phyloP scores from a whole-genome alignment of 2,888 invertebrate genomes.

The Athalia rosae region DNA sequence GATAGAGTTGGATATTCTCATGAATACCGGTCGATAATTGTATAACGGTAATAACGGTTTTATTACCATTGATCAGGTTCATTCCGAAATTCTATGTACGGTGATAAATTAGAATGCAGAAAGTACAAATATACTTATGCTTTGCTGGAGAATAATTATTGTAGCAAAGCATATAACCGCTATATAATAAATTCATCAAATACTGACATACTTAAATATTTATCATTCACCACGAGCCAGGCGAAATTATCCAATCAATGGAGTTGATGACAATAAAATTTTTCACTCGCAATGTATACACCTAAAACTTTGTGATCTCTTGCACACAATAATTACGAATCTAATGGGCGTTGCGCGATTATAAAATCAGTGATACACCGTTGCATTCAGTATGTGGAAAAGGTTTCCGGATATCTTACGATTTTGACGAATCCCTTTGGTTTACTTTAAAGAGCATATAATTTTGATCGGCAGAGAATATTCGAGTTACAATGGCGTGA shows the following conservation, averaged over 20 bases:
- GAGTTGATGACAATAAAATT: constrained; percentile 3
- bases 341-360: constrained; percentile 3
- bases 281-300: not conserved
- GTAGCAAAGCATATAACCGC: constrained; percentile 6
- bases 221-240: not conserved
- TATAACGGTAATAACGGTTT: constrained; percentile 13
- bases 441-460: constrained; percentile 8
- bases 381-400: constrained; percentile 20
- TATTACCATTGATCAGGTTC: constrained; percentile 31
- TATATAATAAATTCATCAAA: constrained; percentile 15
- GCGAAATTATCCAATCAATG: not conserved
- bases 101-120: constrained; percentile 17
- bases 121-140: constrained; percentile 24
- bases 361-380: not conserved
- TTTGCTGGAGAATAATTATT: not conserved
- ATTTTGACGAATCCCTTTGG: constrained; percentile 10
- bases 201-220: constrained; percentile 12
- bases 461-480: constrained; percentile 5
- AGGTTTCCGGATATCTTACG: constrained; percentile 9
- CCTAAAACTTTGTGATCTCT: not conserved
- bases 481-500: not conserved
- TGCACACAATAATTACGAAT: not conserved
- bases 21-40: constrained; percentile 21
- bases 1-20: constrained; percentile 2
- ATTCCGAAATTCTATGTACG: constrained; percentile 12